Evolutionary conservation across 2,888 invertebrate species (phyloP), one percentile per base, ranked within the genome.

Genomic region (Hipparchia semele): DNA sequence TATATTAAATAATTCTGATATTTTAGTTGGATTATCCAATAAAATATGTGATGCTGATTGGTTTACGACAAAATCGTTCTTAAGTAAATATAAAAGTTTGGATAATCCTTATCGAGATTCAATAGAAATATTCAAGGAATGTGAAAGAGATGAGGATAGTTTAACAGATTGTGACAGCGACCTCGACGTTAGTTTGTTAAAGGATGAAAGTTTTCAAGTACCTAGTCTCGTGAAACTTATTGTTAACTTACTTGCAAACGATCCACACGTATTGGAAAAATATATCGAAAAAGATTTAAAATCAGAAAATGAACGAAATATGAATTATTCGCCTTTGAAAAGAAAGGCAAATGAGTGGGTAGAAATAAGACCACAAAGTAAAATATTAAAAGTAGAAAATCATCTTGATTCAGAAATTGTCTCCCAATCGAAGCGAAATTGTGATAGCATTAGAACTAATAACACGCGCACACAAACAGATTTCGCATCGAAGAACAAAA

Each of bases 21-120:
- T 10, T 13, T 56, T 71, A 9, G n/a, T 9, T 23, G 53, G 54
- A 8, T 33, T 53, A 45, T 46, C 39, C 33, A 6, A 65, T 70
- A 13, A 67, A 51, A 53, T 59, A 33, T 82, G 80, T 74, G 54
- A 77, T 10, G 76, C 81, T 6, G 82, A 82, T 59, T 82, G 81
- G 82, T 68, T 64, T 66, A 64, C 73, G 51, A 79, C 80, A 33
- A 82, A 82, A 75, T 70, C 69, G 46, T 70, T 74, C 54, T 68
- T 78, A 54, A 66, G 71, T 49, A 65, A 65, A 9, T 49, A 46
- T 69, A 9, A 64, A 49, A 68, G 51, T 33, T 54, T 54, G 6
- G 9, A 53, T 45, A 53, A 67, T 6, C 7, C 7, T 12, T 9
- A 49, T 54, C 23, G 9, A 68, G 13, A 13, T 2, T 45, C n/a